Evolutionary conservation across 2,113 vertebrate genomes (phyloP).

Genomic region (Neopipo cinnamomea): DNA sequence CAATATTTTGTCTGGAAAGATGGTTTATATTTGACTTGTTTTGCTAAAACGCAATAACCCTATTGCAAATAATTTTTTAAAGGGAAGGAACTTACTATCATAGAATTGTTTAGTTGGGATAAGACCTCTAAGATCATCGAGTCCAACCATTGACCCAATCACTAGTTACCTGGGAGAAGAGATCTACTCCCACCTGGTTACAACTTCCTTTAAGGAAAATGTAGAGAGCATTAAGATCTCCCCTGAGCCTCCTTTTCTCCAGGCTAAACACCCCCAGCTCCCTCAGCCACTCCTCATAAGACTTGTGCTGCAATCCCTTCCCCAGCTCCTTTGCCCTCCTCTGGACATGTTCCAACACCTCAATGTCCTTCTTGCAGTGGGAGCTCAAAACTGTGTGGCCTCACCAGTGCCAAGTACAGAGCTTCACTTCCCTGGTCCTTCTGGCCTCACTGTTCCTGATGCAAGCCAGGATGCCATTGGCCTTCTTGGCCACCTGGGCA

Average conservation of each 20-base stretch:
- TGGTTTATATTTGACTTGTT: neutral
- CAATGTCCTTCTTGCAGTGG: neutral
- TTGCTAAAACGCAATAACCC: neutral
- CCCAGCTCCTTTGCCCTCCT: neutral
- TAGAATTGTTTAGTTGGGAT: neutral
- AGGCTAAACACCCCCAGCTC: neutral
- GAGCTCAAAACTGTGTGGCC: neutral
- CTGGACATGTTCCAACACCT: neutral
- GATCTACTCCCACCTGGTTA: neutral
- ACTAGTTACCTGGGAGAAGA: neutral
- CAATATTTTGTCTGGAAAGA: neutral
- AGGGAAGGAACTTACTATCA: neutral
- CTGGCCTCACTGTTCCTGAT: neutral
- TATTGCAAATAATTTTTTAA: neutral
- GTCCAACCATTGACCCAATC: neutral
- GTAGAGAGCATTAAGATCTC: neutral
- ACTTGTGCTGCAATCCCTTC: neutral
- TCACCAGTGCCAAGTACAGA: no score
- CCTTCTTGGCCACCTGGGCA: neutral
- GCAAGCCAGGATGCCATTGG: accelerated
- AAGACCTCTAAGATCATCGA: neutral
- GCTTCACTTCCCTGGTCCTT: neutral
- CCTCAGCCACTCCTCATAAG: neutral
- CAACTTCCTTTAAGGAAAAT: neutral
- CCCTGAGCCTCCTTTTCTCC: neutral